Evolutionary conservation across 30 jellyfish, hydroid and myxozoan genomes (phyloP).

Genomic region (Rhopilema esculentum): DNA sequence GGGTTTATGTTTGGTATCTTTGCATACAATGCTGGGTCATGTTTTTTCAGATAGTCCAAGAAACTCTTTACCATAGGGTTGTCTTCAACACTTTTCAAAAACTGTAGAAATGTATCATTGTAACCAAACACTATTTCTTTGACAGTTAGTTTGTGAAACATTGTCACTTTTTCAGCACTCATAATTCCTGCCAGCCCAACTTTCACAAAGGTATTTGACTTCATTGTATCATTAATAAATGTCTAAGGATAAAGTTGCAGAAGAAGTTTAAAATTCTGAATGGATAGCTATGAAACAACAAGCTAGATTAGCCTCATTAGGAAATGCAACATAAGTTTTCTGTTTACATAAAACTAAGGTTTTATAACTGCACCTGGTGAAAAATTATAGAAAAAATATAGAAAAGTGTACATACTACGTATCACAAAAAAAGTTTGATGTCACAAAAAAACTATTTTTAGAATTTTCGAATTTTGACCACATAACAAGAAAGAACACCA

Average conservation of each 20-base stretch:
- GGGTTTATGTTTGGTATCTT: constrained; percentile 76
- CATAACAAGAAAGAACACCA: no score
- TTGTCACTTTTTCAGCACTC: constrained; percentile 8
- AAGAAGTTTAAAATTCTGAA: neutral
- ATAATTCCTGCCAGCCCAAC: constrained; percentile 10
- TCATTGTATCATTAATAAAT: constrained; percentile 31
- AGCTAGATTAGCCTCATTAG: no score
- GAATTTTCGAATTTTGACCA: no score
- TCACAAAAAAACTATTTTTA: no score
- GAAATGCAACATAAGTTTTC: no score
- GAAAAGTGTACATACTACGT: no score
- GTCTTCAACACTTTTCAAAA: constrained; percentile 29
- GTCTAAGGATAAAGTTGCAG: constrained; percentile 33
- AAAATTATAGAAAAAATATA: no score
- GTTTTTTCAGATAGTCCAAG: constrained; percentile 36
- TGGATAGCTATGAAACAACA: no score
- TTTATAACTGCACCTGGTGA: no score
- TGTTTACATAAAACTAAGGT: no score
- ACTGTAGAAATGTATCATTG: constrained; percentile 71
- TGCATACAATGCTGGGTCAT: constrained; percentile 55
- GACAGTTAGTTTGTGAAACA: constrained; percentile 73
- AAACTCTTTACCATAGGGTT: constrained; percentile 23
- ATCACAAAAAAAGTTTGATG: no score
- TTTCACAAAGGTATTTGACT: neutral
- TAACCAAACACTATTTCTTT: constrained; percentile 88